Percentiles rank a stretch among this genome's conserved stretches.
Conservation (phyloP, 2,888 invertebrate species). For the Acanthosoma haemorrhoidale region DNA sequence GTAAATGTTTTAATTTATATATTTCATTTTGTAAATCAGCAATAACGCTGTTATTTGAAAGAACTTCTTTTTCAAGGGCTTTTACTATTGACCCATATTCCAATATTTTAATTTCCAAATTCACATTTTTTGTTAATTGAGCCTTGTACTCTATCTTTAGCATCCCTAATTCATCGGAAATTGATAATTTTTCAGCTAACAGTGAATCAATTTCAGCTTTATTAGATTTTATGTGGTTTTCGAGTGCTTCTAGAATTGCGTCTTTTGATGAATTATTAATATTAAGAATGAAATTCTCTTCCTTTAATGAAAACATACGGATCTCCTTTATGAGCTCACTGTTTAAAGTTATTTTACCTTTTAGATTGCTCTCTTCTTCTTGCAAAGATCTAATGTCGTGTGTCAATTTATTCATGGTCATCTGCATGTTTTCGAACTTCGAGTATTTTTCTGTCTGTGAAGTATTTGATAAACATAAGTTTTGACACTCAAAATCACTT, state of each 20-base stretch:
- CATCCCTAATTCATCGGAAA: neutral
- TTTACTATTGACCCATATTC: neutral
- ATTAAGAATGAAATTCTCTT: neutral
- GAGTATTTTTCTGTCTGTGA: conserved; percentile 14
- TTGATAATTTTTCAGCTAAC: neutral
- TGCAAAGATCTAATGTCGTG: neutral
- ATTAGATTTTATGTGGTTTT: neutral
- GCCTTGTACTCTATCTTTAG: neutral
- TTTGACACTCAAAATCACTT: conserved; percentile 22
- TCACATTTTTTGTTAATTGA: neutral
- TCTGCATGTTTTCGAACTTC: conserved; percentile 2
- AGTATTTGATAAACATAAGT: conserved; percentile 16
- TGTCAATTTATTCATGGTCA: neutral
- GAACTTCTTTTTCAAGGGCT: neutral
- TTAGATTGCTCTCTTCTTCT: neutral
- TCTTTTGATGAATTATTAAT: neutral
- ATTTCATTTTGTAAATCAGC: neutral
- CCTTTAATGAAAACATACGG: neutral
- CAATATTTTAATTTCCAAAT: conserved; percentile 2
- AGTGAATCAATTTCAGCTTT: conserved; percentile 5
- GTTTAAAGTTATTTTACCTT: neutral
- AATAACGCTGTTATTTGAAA: neutral
- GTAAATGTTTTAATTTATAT: neutral
- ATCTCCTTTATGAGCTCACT: neutral
- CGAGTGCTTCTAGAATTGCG: neutral